A percentile compares a stretch with the other conserved stretches of the same genome.
These are phyloP conservation scores for Hetaerina americana DNA, from an alignment of 1,140 invertebrate species.

Conservation along the genomic window DNA sequence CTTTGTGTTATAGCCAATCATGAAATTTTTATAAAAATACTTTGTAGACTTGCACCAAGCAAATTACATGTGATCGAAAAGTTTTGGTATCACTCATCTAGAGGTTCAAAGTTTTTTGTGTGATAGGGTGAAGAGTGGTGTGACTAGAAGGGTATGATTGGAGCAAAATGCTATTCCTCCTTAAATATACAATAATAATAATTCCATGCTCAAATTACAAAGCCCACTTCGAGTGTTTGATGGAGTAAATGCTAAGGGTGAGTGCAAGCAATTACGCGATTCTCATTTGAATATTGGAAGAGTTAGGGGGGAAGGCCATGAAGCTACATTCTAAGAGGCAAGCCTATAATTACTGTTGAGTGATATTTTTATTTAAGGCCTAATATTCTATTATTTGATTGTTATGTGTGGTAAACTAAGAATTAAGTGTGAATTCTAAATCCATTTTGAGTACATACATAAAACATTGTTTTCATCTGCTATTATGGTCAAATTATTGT, in stretches of 20 bases:
- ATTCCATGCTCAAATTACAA: not conserved
- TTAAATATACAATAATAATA: not conserved
- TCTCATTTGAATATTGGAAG: not conserved
- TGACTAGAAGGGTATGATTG: not conserved
- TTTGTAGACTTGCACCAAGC: not conserved
- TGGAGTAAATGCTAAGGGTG: not conserved
- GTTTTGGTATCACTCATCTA: not conserved
- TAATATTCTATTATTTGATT: too few species aligned
- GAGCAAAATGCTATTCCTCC: not conserved
- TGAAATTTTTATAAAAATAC: not conserved
- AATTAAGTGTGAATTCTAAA: not conserved
- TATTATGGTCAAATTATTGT: not conserved
- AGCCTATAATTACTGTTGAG: too few species aligned
- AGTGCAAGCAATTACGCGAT: not conserved
- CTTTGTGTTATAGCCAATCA: not conserved
- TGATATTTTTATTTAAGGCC: too few species aligned
- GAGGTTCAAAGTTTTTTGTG: not conserved
- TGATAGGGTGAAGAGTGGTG: not conserved
- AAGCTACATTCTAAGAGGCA: too few species aligned
- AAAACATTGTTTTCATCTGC: not conserved
- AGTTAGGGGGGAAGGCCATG: too few species aligned
- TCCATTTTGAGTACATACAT: not conserved
- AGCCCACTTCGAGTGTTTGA: not conserved
- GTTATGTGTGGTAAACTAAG: not conserved
- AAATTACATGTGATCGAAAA: not conserved